A percentile compares a stretch with the other conserved stretches of the same genome.
Evolutionary conservation across 1,140 invertebrate species (phyloP).

Genomic region (Watersipora subatra): DNA sequence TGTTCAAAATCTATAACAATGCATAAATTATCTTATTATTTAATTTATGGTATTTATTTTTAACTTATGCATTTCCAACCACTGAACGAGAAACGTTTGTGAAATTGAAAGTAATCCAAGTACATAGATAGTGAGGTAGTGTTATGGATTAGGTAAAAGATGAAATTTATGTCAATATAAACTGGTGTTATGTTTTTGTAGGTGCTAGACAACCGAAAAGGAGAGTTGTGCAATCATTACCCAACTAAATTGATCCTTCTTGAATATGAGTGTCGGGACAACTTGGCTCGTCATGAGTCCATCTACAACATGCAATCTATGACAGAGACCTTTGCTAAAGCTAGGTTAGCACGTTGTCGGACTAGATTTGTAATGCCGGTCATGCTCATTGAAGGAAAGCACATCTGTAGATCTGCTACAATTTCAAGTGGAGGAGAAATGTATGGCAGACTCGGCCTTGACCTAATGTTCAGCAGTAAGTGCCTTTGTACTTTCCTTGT

Average conservation of each 20-base stretch:
- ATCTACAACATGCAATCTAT: conserved; percentile 22
- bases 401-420: conserved; percentile 38
- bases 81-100: too few species aligned
- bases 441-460: conserved; percentile 51
- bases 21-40: too few species aligned
- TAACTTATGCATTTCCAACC: too few species aligned
- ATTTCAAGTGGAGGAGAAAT: conserved; percentile 55
- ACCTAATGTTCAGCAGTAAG: conserved; percentile 39
- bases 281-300: neutral
- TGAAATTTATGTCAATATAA: too few species aligned
- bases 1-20: too few species aligned
- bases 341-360: conserved; percentile 53
- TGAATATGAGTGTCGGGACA: conserved; percentile 46
- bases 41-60: too few species aligned
- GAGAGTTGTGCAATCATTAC: conserved; percentile 59
- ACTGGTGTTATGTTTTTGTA: too few species aligned
- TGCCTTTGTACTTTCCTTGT: neutral
- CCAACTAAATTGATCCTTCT: conserved; percentile 57
- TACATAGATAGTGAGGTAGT: too few species aligned
- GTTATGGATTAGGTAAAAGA: too few species aligned
- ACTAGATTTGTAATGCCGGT: conserved; percentile 64
- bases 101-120: too few species aligned
- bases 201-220: neutral
- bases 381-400: conserved; percentile 60
- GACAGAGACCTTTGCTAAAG: conserved; percentile 50